Base-by-base conservation (phyloP, 2,113 vertebrate species). In the Zootoca vivipara region DNA sequence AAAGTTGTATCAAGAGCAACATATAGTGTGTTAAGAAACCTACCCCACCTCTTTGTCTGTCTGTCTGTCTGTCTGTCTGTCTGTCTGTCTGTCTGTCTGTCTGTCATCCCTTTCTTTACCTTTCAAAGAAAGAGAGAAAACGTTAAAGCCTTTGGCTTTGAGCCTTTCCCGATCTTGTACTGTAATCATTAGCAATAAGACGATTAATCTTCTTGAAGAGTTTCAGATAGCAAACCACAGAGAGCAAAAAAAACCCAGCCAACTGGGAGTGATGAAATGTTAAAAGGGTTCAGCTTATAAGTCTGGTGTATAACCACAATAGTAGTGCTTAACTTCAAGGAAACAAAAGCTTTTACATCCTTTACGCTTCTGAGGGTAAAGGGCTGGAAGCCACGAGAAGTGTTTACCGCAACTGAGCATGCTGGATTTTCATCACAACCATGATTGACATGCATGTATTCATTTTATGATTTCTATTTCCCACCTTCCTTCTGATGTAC, bases 181-280 rank as follows among this genome's bases (percentile, higher is more conserved):
- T 90, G 93, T 89, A 93, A 93, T 89, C 42, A 94, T 94, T 95
- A 96, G 77, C 89, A 7, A 5, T 22, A 85, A 78, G 22, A 56
- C 90, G 91, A 95, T 96, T 96, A 95, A 96, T 96, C 92, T 96
- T 93, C 89, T 78, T 87, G 84, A 4, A 94, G 87, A 82, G 70
- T 78, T 89, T 93, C 83, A 93, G 85, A 89, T 72, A 90, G 89
- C 91, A 95, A 96, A 95, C 92, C 93, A 87, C 95, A 95, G 93
- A 90, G 75, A 4, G 2, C 1, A 1, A 87, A 89, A 40, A 82
- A 91, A 84, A 6, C 9, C 46, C 73, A 95, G 93, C 86, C 93
- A 93, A 84, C 1, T 82, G 89, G 82, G 85, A 95, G 85, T 73
- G 77, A 91, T 82, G 85, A 94, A 92, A 77, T 40, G 46, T 83